Base-by-base conservation (phyloP, 2,888 invertebrate species). In the Rhagonycha lutea region DNA sequence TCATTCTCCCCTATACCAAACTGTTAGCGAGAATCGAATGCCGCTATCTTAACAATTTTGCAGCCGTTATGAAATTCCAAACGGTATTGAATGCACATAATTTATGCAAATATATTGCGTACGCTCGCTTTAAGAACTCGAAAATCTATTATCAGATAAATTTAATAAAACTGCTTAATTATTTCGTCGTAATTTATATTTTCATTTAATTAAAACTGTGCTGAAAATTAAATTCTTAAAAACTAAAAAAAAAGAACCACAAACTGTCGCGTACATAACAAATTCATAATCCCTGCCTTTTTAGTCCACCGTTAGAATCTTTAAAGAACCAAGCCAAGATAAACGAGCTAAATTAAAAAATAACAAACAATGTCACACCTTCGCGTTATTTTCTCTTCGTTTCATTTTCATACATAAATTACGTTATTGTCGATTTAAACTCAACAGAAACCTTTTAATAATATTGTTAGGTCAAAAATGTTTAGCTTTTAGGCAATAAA, bases 51-150 rank as follows among this genome's bases (percentile, higher is more conserved):
- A 77, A 77, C 69, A 71, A 77, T 74, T 76, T 74, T 60, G 69
- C 70, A 62, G 69, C 74, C 47, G 73, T 77, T 77, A 74, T 77
- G 77, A 77, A 77, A 77, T 77, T 77, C 77, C 73, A 12, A 60
- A 26, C 71, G 67, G 74, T 67, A 77, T 77, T 74, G 73, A 73
- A 71, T 71, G 74, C 68, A 69, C 74, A 62, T 74, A 77, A 77
- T 77, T 77, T 77, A 77, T 77, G 76, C 76, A 75, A 75, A 72
- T 72, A 72, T 60, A 67, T 72, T 61, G 61, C 67, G 61, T 68
- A 65, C 63, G 61, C 63, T 5, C 63, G 63, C 63, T 65, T 65
- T 65, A 65, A 65, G 63, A 24, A 65, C 63, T 18, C 18, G 47
- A 47, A 47, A n/a, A n/a, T 47, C 47, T 47, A 47, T 47, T 47